Evolutionary conservation across 2,797 vertebrate genomes (phyloP).

Genomic region (Gallinago nigripennis): DNA sequence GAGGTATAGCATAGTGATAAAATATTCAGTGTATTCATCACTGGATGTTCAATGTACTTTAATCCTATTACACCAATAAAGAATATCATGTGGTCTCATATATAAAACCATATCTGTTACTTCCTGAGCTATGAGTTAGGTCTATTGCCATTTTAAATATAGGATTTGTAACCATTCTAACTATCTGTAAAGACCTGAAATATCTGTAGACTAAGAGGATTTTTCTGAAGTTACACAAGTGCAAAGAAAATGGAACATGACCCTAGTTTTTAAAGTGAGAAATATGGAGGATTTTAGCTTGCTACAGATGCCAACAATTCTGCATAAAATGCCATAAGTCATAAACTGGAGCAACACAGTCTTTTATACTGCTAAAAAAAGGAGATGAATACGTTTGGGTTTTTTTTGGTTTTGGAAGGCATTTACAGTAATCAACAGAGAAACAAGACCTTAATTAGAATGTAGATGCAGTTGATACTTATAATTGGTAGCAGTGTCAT

Average conservation of each 20-base stretch:
- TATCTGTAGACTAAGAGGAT: not conserved
- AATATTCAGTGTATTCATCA: not conserved
- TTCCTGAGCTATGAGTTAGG: not conserved
- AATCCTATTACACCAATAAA: not conserved
- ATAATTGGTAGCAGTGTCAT: constrained; percentile 37
- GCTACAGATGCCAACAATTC: not conserved
- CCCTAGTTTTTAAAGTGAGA: not conserved
- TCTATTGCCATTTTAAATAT: not conserved
- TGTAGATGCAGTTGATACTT: constrained; percentile 38
- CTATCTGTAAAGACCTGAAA: not conserved
- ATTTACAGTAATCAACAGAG: constrained; percentile 50
- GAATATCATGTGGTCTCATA: not conserved
- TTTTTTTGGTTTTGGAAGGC: not conserved
- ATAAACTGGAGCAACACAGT: not conserved
- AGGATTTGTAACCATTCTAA: not conserved
- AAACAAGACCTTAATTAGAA: constrained; percentile 59
- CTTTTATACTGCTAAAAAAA: not conserved
- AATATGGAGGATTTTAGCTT: not conserved
- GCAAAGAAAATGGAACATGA: not conserved
- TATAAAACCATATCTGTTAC: not conserved
- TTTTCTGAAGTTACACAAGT: not conserved
- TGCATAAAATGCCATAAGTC: not conserved
- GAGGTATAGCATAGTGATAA: not conserved
- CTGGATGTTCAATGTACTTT: not conserved
- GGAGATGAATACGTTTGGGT: no score